Base-by-base conservation (phyloP, 2,113 vertebrate genomes). In the Gallinago paraguaiae region DNA sequence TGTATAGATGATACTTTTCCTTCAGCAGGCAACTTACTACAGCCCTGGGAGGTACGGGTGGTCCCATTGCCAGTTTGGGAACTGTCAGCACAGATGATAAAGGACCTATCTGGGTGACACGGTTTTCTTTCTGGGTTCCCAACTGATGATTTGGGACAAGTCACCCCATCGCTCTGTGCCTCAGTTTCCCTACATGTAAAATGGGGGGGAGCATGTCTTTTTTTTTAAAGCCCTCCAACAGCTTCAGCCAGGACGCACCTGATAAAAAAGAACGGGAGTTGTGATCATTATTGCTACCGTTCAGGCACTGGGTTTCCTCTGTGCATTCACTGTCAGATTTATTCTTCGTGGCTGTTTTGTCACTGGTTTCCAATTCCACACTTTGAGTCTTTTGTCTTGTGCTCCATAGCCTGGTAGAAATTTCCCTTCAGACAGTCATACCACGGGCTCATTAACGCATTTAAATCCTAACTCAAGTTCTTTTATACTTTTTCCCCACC, bases 231-330 rank as follows among this genome's bases (percentile, higher is more conserved):
- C 46, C 28, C 7, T 85, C 13, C 1, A 10, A 69, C 28, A 82
- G 59, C 63, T 72, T 43, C 56, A 79, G 45, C 27, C 61, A 37
- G n/a, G 19, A 86, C 50, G 27, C 37, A 48, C 2, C 20, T 25
- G 56, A 4, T 9, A 6, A 69, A 68, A 35, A n/a, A 2, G 23
- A 43, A 1, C 0, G 0, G 56, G 43, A 27, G 2, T 0, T 90
- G 57, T 45, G 84, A 63, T n/a, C 13, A 6, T 19, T 79, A 50
- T 10, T 65, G 63, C 39, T 74, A 17, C 75, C 7, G 1, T 33
- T 65, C 88, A 94, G 84, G 37, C 79, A 24, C 76, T 23, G 50
- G 9, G 1, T 50, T 90, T 86, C 17, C 46, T 81, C 64, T 60
- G 33, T 70, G 43, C 79, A 7, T 86, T 91, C 1, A 0, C 53